Base-by-base conservation (phyloP, 1,140 invertebrate genomes). In the Drosophila orosa region DNA sequence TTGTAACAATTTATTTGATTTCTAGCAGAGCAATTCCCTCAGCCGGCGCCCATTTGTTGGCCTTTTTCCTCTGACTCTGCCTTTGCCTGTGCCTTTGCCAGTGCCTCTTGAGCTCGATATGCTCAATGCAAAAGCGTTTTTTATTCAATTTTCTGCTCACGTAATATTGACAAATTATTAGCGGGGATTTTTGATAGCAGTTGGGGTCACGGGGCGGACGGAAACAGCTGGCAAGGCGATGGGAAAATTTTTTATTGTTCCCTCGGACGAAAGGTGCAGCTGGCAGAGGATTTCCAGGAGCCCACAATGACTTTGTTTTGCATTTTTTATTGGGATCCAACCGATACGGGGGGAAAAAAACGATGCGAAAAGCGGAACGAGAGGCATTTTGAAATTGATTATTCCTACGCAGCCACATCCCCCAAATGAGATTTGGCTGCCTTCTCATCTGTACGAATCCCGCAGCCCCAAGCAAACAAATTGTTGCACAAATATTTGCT, bases 151-250 rank as follows among this genome's bases (percentile, higher is more conserved):
- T 89, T 90, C 87, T 73, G 74, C 89, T 90, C 87, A 90, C 87
- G 83, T 90, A 90, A 89, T 91, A 89, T 90, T 91, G 89, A 90
- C 89, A 90, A 91, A 90, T 91, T 90, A 91, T 90, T 91, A 90
- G 84, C 80, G 80, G 80, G 65, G 77, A 90, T 90, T 90, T 90
- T 61, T 78, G 85, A 81, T 81, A 84, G 66, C 74, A 80, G 54
- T 50, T 24, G 35, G 39, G 50, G 31, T 31, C 19, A 37, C 40
- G 40, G 48, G 42, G 29, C 33, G 55, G 25, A 33, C 56, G 79
- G 63, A 77, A 82, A 71, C 60, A 78, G 66, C 65, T 83, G 77
- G 60, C 55, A 60, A 68, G 54, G 55, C 69, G 50, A 68, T 57
- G 67, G 67, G 50, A 47, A 75, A 69, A 72, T 67, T 77, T 87